Evolutionary conservation across 2,888 invertebrate species (phyloP), one percentile per base, ranked within the genome.

Genomic region (Drosophila hamatofila): DNA sequence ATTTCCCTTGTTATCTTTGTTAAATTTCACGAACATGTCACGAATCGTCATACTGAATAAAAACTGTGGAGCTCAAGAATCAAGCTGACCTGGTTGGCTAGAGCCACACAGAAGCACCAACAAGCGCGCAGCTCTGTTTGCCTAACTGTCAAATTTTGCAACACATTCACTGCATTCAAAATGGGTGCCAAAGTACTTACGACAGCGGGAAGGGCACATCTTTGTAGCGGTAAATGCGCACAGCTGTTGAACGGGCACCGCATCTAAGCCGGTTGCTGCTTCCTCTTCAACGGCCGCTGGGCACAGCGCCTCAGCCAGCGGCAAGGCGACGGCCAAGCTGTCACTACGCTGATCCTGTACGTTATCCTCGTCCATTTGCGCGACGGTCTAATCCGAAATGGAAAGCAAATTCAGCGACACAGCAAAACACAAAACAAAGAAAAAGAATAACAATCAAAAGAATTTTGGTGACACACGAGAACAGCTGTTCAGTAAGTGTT

Each of bases 401-500:
- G 2, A 21, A 14, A 25, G 12, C 1, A 33, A 8, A 41, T 14
- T 6, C 14, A 35, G 16, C 39, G n/a, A 30, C 23, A 11, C 35
- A 11, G 33, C 18, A 11, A 2, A 33, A 11, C 11, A 51, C 14
- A 35, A 8, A 23, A 30, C 0, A 30, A 49, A 48, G 11, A 14
- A 9, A 12, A 55, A 12, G 7, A 9, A 55, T n/a, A 46, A 39
- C 16, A 25, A 30, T n/a, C 2, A 25, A 42, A 51, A 37, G 7
- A 37, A 33, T 59, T 61, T 55, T 35, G 37, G 16, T 57, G 21
- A 33, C 58, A 48, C 39, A 35, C 39, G n/a, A 46, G 14, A 55
- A 57, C 75, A 77, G 75, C 73, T 77, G 75, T 57, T 16, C 16
- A 56, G 30, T 1, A 1, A 74, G 76, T 76, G 76, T 78, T 76